Evolutionary conservation across 2,797 vertebrate species (phyloP), one percentile per base, ranked within the genome.

Genomic region (Falco peregrinus): DNA sequence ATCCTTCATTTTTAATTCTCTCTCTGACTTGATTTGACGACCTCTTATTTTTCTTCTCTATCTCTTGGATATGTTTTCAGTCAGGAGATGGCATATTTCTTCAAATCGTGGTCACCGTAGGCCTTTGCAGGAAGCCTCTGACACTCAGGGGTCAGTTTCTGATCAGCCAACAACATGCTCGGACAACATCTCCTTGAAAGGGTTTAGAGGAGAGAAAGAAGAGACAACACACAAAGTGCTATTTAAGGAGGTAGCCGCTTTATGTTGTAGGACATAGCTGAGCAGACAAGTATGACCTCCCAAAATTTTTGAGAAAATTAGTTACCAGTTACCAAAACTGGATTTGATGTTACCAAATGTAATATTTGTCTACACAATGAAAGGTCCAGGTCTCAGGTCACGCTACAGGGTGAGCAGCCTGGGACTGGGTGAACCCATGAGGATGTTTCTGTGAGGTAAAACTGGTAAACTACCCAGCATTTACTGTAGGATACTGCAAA

Each of bases 101-200:
- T 78, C 48, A 89, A 91, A 56, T 41, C 41, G 51, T 4, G 3
- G 17, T 14, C 15, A 48, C 17, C 13, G 17, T 4, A 86, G 26
- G 25, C 11, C 4, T 86, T 91, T 92, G 4, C 14, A 86, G 17
- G n/a, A 84, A 60, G 31, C 21, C 9, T 63, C 67, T 63, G 29
- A 64, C 14, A 47, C 10, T 51, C 18, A 39, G 33, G 18, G 16
- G 6, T 73, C 31, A 47, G 14, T 37, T 90, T 78, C 53, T 75
- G 24, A 53, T 37, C 39, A 43, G n/a, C 24, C 12, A 81, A 43
- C 6, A n/a, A 8, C 13, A n/a, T 0, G 1, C 6, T 78, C 0
- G 5, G 48, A 53, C 35, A 65, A 39, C 5, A 54, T 19, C 15
- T 69, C 11, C 4, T 69, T 10, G 51, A 47, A 51, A 68, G 26